A percentile compares a stretch with the other conserved stretches of the same genome.
phyloP scores from a whole-genome alignment of 2,113 vertebrate genomes.

The Thunnus thynnus region DNA sequence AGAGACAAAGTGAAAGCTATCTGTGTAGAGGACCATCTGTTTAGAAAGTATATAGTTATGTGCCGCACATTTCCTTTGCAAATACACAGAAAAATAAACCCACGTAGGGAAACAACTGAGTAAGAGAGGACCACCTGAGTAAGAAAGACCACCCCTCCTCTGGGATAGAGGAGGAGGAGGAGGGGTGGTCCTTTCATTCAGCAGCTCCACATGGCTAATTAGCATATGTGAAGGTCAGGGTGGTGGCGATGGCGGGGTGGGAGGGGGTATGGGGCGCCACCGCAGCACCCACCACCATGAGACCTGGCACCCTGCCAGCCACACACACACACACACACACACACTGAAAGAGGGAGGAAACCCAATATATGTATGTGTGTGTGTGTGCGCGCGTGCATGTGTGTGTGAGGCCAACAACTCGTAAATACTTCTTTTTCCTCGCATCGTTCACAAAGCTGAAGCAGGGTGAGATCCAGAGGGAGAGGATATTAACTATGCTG shows the following conservation, averaged over 20 bases:
- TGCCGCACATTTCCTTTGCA: slow-evolving; percentile 8
- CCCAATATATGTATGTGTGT: slow-evolving; percentile 64
- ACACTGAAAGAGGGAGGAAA: slow-evolving; percentile 79
- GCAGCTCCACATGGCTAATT: slow-evolving; percentile 93
- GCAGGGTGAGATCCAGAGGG: slow-evolving; percentile 43
- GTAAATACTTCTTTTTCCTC: slow-evolving; percentile 57
- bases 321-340: slow-evolving; percentile 45
- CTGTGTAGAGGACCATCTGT: slow-evolving; percentile 37
- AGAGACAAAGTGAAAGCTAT: slow-evolving; percentile 14
- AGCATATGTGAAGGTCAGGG: slow-evolving; percentile 93
- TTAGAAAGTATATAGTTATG: slow-evolving; percentile 10
- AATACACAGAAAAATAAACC: slow-evolving; percentile 1
- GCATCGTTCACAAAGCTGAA: slow-evolving; percentile 43
- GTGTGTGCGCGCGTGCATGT: neutral
- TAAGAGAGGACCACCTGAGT: neutral
- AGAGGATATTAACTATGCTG: slow-evolving; percentile 65
- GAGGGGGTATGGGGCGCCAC: slow-evolving; percentile 81
- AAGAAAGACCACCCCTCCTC: slow-evolving; percentile 71
- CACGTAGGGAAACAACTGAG: neutral
- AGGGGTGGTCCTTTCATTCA: slow-evolving; percentile 75
- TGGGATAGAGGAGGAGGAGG: slow-evolving; percentile 74
- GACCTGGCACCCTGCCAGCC: slow-evolving; percentile 87
- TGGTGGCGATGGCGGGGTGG: slow-evolving; percentile 77
- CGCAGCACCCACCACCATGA: slow-evolving; percentile 75
- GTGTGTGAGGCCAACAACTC: slow-evolving; percentile 36